Conservation (phyloP, 1,140 invertebrate genomes). For the Neodiprion virginianus region DNA sequence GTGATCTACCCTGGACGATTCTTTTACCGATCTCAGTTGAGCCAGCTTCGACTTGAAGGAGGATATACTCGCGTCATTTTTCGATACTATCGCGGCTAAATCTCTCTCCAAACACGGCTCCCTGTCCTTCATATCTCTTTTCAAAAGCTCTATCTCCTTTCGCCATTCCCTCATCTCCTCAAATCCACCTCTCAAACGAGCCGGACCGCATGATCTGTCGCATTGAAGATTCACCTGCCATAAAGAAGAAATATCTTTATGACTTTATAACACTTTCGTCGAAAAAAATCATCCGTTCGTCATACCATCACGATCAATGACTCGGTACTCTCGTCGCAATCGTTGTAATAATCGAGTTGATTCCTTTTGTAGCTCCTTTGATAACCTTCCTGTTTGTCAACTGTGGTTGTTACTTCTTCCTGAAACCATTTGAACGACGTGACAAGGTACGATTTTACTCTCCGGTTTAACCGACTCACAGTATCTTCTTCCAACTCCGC, state of each 20-base stretch:
- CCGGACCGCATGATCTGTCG: slow-evolving; percentile 17
- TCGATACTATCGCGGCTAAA: slow-evolving; percentile 1
- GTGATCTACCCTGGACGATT: background rate
- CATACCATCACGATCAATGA: background rate
- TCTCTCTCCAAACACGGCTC: background rate
- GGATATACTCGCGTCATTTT: slow-evolving; percentile 4
- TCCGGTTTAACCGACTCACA: slow-evolving; percentile 11
- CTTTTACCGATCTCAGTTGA: slow-evolving; percentile 9
- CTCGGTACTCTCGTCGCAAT: background rate
- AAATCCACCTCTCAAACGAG: slow-evolving; percentile 13
- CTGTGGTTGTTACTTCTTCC: background rate
- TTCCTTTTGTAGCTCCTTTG: slow-evolving; percentile 3
- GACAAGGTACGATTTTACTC: background rate
- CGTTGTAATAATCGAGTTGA: background rate
- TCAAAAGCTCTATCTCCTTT: slow-evolving; percentile 2
- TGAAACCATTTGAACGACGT: background rate
- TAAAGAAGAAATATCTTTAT: background rate
- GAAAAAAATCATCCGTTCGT: background rate
- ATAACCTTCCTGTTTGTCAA: background rate
- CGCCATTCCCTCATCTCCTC: slow-evolving; percentile 6
- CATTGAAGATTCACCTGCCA: slow-evolving; percentile 22
- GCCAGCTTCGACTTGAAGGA: background rate
- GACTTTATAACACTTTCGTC: background rate
- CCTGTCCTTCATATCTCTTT: background rate
- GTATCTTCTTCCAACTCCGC: slow-evolving; percentile 1